Base-by-base conservation (phyloP, 2,888 invertebrate genomes). In the Galerucella pusilla region DNA sequence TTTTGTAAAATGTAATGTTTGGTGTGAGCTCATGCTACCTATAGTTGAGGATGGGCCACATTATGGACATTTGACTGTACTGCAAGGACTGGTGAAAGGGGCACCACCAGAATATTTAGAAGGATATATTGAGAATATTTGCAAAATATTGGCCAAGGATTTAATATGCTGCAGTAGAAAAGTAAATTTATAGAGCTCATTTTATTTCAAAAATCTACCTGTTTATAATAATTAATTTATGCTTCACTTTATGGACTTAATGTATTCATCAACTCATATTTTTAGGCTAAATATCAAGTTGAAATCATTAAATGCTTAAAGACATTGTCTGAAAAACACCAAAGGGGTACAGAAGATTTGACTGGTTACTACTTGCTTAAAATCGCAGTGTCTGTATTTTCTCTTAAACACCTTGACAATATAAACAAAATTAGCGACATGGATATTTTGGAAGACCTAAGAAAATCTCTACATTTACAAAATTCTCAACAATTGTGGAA, bases 1-100 rank as follows among this genome's bases (percentile, higher is more conserved):
- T 83, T 96, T 96, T 87, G 92, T 96, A 64, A 89, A 89, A 0
- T 91, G 93, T 0, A 89, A 90, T 25, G 90, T 92, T 0, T 94
- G 93, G 91, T 92, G 91, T 87, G 91, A 92, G 60, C 86, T 94
- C 4, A 85, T 94, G n/a, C 88, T 93, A 73, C 90, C 92, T 0
- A 90, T 91, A 4, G 87, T 93, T 71, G 92, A 93, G 78, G 89
- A 89, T 69, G 86, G 85, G 45, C 85, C 88, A 12, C 88, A 89
- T 70, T 84, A 85, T 76, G 90, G 90, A 1, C 90, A 91, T 66
- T 87, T 94, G 5, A 85, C 89, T 42, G 90, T 94, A 11, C 87
- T 94, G 45, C 88, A 91, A 0, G 90, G 90, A 52, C 88, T 94
- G 54, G 83, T 94, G 64, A 89, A 88, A 80, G 93, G 93, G 0